Conservation (phyloP, 2,113 vertebrate genomes). For the Paralichthys olivaceus region DNA sequence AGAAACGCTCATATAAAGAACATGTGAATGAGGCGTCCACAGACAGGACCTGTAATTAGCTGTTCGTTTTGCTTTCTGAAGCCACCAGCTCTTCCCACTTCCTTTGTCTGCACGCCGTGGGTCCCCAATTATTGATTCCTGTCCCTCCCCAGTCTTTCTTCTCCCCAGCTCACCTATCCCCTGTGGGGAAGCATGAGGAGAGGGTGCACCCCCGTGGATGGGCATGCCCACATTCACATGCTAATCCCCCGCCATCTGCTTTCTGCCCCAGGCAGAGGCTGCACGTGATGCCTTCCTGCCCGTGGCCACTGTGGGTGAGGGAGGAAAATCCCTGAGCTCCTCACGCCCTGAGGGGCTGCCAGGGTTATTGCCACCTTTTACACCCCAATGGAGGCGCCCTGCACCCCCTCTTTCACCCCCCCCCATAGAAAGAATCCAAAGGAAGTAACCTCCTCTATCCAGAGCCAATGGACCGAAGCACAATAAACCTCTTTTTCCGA, state of each 20-base stretch:
- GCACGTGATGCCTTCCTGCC: conserved; percentile 20
- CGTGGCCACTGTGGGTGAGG: neutral
- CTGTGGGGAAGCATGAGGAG: conserved; percentile 20
- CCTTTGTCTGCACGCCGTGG: neutral
- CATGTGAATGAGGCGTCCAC: neutral
- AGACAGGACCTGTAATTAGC: conserved; percentile 17
- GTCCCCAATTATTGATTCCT: conserved; percentile 60
- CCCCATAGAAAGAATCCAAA: conserved; percentile 2
- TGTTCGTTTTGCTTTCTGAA: conserved; percentile 6
- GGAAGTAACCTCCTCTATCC: conserved; percentile 16
- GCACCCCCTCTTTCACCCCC: neutral
- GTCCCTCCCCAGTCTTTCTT: conserved; percentile 21
- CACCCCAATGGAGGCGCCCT: neutral
- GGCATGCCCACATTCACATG: conserved; percentile 59
- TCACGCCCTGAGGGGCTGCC: conserved; percentile 27
- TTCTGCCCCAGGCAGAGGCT: conserved; percentile 27
- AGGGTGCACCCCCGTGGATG: conserved; percentile 29
- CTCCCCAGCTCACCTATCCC: conserved; percentile 48
- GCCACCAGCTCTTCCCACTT: conserved; percentile 41
- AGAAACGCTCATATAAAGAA: neutral
- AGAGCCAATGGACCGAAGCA: conserved; percentile 25
- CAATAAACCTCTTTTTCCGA: conserved; percentile 38
- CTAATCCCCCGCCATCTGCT: conserved; percentile 76
- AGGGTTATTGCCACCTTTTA: conserved; percentile 24
- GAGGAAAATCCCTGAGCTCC: conserved; percentile 35